A percentile compares a stretch with the other conserved stretches of the same genome.
Conservation (phyloP, 2,888 invertebrate genomes). For the Limnephilus rhombicus region DNA sequence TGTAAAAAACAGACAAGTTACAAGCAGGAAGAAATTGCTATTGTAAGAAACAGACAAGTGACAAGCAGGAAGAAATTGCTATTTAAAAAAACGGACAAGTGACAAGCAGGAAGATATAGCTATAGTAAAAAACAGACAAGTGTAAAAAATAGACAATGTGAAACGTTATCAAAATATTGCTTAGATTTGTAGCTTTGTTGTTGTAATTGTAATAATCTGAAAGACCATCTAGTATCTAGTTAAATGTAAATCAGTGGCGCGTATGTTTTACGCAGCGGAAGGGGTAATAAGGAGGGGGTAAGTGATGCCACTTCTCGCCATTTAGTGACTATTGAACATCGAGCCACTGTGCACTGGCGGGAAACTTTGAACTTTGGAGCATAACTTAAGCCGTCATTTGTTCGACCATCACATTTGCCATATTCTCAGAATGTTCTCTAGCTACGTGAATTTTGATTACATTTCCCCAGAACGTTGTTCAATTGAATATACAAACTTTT, state of each 20-base stretch:
- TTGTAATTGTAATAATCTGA: not conserved
- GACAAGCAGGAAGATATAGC: too few relatives aligned
- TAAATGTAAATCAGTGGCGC: not conserved
- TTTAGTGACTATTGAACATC: slow-evolving; percentile 18
- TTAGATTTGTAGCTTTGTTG: not conserved
- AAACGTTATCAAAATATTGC: too few relatives aligned
- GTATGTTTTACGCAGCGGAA: slow-evolving; percentile 40
- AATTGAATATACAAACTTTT: not conserved
- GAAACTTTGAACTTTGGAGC: not conserved
- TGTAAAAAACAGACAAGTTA: too few relatives aligned
- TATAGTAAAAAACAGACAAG: too few relatives aligned
- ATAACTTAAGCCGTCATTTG: not conserved
- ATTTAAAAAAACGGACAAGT: too few relatives aligned
- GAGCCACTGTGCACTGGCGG: not conserved
- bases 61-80: too few relatives aligned
- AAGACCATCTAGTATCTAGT: not conserved
- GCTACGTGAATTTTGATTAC: not conserved
- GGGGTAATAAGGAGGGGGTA: slow-evolving; percentile 10
- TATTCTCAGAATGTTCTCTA: not conserved
- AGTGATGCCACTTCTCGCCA: slow-evolving; percentile 38
- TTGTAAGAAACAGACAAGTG: too few relatives aligned
- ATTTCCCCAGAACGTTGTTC: not conserved
- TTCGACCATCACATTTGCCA: not conserved
- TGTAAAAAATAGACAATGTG: too few relatives aligned
- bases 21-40: too few relatives aligned